These are phyloP conservation scores for Varroa destructor DNA, from an alignment of 1,140 invertebrate genomes.

Conservation along the genomic window DNA sequence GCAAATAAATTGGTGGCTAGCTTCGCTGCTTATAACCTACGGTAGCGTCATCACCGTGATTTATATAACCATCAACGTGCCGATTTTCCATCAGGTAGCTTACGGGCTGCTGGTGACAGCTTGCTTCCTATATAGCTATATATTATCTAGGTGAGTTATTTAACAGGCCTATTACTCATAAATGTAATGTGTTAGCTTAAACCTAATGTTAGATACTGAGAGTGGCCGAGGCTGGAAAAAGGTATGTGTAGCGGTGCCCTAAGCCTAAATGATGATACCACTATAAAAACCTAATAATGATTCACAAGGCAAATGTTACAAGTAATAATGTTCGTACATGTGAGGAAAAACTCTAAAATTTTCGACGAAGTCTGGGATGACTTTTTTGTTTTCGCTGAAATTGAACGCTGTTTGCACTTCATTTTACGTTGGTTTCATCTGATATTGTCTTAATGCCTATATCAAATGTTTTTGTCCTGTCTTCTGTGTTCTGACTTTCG, in stretches of 20 bases:
- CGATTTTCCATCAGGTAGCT: conserved; percentile 34
- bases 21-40: conserved; percentile 30
- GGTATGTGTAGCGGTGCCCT: conserved; percentile 5
- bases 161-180: not conserved
- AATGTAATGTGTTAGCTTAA: too few relatives aligned
- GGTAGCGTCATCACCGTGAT: conserved; percentile 30
- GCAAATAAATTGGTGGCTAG: not conserved
- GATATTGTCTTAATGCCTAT: too few relatives aligned
- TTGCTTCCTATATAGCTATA: conserved; percentile 7
- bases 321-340: too few relatives aligned
- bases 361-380: too few relatives aligned
- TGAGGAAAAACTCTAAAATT: too few relatives aligned
- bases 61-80: conserved; percentile 34
- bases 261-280: too few relatives aligned
- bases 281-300: too few relatives aligned
- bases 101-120: conserved; percentile 32
- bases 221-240: conserved; percentile 20
- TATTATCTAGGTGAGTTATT: not conserved
- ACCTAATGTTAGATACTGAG: conserved; percentile 23
- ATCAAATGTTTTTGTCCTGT: too few relatives aligned
- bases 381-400: too few relatives aligned
- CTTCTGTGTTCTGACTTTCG: conserved; percentile 1
- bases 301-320: too few relatives aligned
- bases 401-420: too few relatives aligned
- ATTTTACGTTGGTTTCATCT: too few relatives aligned